Evolutionary conservation across 2,797 vertebrate species (phyloP).

Genomic region (Syngnathus acus): DNA sequence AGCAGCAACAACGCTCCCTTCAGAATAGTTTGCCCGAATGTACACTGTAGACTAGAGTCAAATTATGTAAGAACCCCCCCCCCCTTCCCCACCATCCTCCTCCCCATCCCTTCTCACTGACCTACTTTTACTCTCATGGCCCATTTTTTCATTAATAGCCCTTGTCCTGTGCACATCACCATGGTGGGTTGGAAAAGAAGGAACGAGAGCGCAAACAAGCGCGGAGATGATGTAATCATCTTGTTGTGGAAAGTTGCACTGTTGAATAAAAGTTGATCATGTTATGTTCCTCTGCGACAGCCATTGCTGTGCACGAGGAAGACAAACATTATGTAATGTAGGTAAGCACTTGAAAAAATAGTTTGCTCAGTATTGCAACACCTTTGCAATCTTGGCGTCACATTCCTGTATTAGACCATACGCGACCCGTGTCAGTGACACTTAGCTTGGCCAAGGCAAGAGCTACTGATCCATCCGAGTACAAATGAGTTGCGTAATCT

Average conservation of each 20-base stretch:
- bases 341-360: neutral
- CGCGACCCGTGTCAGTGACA: neutral
- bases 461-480: neutral
- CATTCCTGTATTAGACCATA: neutral
- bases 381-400: neutral
- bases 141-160: slow-evolving; percentile 35
- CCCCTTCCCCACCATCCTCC: slow-evolving; percentile 19
- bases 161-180: slow-evolving; percentile 51
- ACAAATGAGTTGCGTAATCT: neutral
- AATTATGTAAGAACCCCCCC: slow-evolving; percentile 52
- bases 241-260: neutral
- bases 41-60: slow-evolving; percentile 40
- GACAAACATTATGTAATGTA: neutral
- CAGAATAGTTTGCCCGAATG: slow-evolving; percentile 43
- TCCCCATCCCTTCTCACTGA: slow-evolving; percentile 52
- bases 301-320: neutral
- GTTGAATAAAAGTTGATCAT: neutral
- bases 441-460: neutral
- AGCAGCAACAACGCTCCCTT: slow-evolving; percentile 30
- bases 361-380: slow-evolving; percentile 1
- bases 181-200: slow-evolving; percentile 18
- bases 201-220: neutral
- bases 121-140: slow-evolving; percentile 70
- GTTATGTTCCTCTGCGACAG: neutral
- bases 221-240: neutral